phyloP scores from a whole-genome alignment of 2,888 invertebrate genomes.

The Alloplasta piceator region DNA sequence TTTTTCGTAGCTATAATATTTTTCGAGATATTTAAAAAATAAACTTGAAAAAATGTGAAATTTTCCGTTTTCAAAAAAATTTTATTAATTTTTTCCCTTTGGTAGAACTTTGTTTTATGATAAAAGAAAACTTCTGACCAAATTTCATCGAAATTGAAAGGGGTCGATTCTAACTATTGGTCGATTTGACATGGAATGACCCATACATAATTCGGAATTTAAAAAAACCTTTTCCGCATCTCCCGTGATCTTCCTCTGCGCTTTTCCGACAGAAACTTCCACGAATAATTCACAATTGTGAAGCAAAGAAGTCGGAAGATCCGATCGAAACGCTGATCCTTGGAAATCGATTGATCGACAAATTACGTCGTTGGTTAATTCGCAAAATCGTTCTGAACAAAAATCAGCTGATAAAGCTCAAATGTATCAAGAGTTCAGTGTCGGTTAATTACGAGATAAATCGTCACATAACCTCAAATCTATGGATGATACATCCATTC shows the following conservation, averaged over 20 bases:
- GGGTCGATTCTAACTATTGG: too few relatives aligned
- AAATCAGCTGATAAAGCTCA: slow-evolving; percentile 73
- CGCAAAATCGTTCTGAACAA: slow-evolving; percentile 69
- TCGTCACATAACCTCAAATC: slow-evolving; percentile 77
- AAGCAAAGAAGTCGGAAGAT: slow-evolving; percentile 65
- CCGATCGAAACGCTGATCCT: slow-evolving; percentile 59
- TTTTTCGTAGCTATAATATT: too few relatives aligned
- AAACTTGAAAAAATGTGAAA: too few relatives aligned
- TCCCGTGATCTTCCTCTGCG: neutral
- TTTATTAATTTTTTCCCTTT: too few relatives aligned
- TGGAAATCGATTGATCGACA: slow-evolving; percentile 60
- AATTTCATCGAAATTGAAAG: too few relatives aligned
- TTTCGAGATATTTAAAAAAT: too few relatives aligned
- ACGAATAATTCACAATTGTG: slow-evolving; percentile 71
- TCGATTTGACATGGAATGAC: too few relatives aligned
- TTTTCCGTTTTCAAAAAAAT: too few relatives aligned
- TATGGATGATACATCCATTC: slow-evolving; percentile 82
- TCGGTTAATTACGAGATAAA: slow-evolving; percentile 80
- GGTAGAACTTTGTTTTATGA: too few relatives aligned
- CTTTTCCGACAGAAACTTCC: slow-evolving; percentile 56
- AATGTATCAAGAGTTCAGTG: slow-evolving; percentile 78
- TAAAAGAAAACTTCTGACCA: too few relatives aligned
- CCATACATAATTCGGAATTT: too few relatives aligned
- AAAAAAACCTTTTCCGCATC: too few relatives aligned
- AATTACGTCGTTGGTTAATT: slow-evolving; percentile 71